Evolutionary conservation across 1,140 invertebrate species (phyloP), one percentile per base, ranked within the genome.

Genomic region (Hyles vespertilio): DNA sequence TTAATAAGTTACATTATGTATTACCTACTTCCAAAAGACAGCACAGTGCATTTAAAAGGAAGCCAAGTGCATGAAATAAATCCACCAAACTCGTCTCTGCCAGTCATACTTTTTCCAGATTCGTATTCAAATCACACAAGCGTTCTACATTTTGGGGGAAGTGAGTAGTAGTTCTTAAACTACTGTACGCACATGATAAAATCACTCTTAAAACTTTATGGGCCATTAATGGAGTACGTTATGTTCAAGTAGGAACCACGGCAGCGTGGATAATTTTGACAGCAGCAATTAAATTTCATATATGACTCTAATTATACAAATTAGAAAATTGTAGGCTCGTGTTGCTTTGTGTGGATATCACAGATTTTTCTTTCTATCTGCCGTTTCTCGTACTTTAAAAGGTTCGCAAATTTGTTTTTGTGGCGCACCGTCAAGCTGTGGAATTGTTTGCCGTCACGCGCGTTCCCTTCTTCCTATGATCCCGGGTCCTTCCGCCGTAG

Each of bases 201-300:
- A 72, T 68, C 70, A 58, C 58, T 51, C 61, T 62, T 56, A 58
- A 65, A 71, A 76, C 61, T 70, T 76, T 69, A 76, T 69, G 73
- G 69, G 60, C 68, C 73, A 73, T 67, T 64, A 65, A 70, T 70
- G 64, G 62, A 47, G 48, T 45, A 66, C 56, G 44, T 52, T 63
- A 59, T 51, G 59, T 69, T 60, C 54, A 57, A 65, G 53, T 59
- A 56, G 61, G 54, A 70, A 59, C 50, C 63, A 68, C 45, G 59
- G 59, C 48, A 68, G 59, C 70, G 72, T 75, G 67, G 70, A 75
- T 62, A 69, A 68, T 75, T 74, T 72, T 65, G 70, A 63, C 44
- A 59, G 51, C 48, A 32, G 50, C 61, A 72, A 75, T 72, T 72
- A 72, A 72, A 63, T 70, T 52, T 63, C 46, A 60, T 63, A 67